Percentiles rank a stretch among this genome's conserved stretches.
These are phyloP conservation scores for Menura novaehollandiae DNA, from an alignment of 2,113 vertebrate species.

Conservation along the genomic window DNA sequence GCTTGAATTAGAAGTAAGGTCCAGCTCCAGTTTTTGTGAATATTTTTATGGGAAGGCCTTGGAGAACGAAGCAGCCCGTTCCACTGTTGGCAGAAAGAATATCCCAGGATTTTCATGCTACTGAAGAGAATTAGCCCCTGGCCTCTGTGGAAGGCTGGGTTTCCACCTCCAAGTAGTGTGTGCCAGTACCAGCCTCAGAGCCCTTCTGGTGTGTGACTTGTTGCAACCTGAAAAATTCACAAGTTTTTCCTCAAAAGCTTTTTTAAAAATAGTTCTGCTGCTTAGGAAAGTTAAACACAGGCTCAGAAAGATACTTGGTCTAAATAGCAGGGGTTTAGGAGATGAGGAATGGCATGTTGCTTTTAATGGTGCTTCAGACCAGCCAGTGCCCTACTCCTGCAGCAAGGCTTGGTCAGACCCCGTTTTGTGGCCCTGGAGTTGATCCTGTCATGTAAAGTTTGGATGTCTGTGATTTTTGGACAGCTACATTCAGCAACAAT, in stretches of 20 bases:
- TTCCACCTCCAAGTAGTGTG: not conserved
- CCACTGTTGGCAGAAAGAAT: not conserved
- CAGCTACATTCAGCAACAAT: not conserved
- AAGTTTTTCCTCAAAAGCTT: slow-evolving; percentile 28
- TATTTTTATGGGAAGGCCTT: not conserved
- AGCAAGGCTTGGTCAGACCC: not conserved
- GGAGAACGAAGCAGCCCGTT: not conserved
- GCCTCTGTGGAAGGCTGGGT: not conserved
- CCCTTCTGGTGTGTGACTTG: slow-evolving; percentile 35
- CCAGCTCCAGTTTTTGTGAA: not conserved
- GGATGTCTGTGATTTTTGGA: not conserved
- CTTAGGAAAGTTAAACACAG: not conserved
- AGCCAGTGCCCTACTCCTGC: not conserved
- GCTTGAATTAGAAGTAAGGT: not conserved
- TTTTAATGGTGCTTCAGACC: not conserved
- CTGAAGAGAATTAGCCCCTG: slow-evolving; percentile 2
- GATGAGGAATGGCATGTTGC: not conserved
- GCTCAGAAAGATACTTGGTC: not conserved
- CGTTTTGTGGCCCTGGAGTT: not conserved
- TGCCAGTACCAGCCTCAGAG: slow-evolving; percentile 13
- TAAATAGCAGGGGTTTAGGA: not conserved
- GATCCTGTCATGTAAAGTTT: not conserved
- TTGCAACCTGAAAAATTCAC: slow-evolving; percentile 45
- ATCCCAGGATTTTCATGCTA: not conserved
- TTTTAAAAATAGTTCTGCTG: slow-evolving; percentile 8